phyloP scores from a whole-genome alignment of 2,888 invertebrate genomes.

The Campoplex capitator region DNA sequence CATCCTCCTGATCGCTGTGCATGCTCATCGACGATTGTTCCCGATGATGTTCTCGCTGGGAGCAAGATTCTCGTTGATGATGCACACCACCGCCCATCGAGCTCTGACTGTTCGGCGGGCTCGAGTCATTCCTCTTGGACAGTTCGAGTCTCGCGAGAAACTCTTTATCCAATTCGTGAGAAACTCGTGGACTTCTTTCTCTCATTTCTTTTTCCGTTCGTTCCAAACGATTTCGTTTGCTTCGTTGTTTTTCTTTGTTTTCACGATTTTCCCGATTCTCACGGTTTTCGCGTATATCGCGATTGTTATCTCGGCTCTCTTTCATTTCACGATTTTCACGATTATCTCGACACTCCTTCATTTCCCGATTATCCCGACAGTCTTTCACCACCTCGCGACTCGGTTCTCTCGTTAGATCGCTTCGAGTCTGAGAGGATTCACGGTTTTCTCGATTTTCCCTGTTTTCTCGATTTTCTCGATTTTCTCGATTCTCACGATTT shows the following conservation, averaged over 20 bases:
- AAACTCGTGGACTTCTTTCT: slow-evolving; percentile 82
- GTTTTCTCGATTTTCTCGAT: slow-evolving; percentile 25
- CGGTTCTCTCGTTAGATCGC: slow-evolving; percentile 44
- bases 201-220: slow-evolving; percentile 78
- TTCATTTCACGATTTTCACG: slow-evolving; percentile 57
- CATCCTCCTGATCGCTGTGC: slow-evolving; percentile 82
- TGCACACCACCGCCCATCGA: slow-evolving; percentile 62
- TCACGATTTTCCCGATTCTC: slow-evolving; percentile 63
- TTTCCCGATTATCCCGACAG: slow-evolving; percentile 38
- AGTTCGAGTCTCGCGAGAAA: slow-evolving; percentile 80
- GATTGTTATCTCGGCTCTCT: slow-evolving; percentile 37
- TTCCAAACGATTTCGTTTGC: slow-evolving; percentile 76
- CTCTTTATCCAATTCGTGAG: slow-evolving; percentile 82
- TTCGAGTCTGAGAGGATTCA: slow-evolving; percentile 66
- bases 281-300: slow-evolving; percentile 57
- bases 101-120: slow-evolving; percentile 76
- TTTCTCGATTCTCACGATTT: not conserved
- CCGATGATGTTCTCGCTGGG: slow-evolving; percentile 73
- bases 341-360: slow-evolving; percentile 71
- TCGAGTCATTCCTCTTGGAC: slow-evolving; percentile 78
- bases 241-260: slow-evolving; percentile 80
- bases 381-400: slow-evolving; percentile 40
- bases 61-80: slow-evolving; percentile 74
- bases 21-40: slow-evolving; percentile 76
- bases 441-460: slow-evolving; percentile 33